Evolutionary conservation across 1,140 invertebrate genomes (phyloP), one percentile per base, ranked within the genome.

Genomic region (Aleiodes sp.): DNA sequence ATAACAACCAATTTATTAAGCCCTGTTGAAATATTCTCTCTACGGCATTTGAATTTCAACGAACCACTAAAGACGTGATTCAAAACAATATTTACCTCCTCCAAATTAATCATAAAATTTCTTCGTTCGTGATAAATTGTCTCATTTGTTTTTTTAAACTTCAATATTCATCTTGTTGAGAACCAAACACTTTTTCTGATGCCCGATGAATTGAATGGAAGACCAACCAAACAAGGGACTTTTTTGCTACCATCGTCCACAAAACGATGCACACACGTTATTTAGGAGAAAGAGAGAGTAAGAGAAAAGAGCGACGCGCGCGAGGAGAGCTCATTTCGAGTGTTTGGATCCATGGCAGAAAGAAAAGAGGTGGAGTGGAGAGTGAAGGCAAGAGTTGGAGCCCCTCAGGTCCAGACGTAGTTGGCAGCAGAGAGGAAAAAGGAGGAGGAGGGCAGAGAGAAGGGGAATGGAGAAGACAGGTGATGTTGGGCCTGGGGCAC

Each of bases 401-500:
- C 63, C 69, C 63, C 65, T 71, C 68, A 52, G 68, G 59, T 68
- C 46, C 56, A 29, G 26, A 68, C 43, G 66, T 68, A 71, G 57
- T 62, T 24, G 39, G 63, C 9, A 67, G 72, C 70, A 46, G 70
- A 63, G 62, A 70, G 70, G 74, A 29, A 64, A 62, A 64, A 33
- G 33, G 16, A 57, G 24, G 26, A 26, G 3, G 56, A 39, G 39
- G 28, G 35, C 35, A 78, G 57, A 61, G 46, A 63, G 16, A 56
- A 35, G 52, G 74, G 71, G 63, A 71, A 60, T 64, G 74, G 75
- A 75, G 73, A 79, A 82, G 83, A 84, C 83, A 85, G 84, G 83
- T 85, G 84, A 85, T 84, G 83, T 76, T 77, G 80, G 76, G 80
- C 80, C 78, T 66, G 75, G 81, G 79, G 77, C 78, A 74, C 71